A percentile compares a stretch with the other conserved stretches of the same genome.
Conservation (phyloP, 2,888 invertebrate genomes). For the Cheiracanthium punctorium region DNA sequence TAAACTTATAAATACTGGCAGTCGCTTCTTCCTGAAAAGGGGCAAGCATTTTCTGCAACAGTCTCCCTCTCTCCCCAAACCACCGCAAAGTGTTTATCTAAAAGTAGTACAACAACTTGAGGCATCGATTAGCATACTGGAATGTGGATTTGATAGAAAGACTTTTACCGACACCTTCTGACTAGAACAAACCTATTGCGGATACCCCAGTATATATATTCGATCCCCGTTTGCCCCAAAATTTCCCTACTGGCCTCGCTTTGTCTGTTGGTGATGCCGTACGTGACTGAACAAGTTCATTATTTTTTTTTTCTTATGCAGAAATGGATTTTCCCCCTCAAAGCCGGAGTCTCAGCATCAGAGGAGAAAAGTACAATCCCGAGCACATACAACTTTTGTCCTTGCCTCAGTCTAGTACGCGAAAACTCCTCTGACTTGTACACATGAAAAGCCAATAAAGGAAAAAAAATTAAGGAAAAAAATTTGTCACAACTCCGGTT, state of each 20-base stretch:
- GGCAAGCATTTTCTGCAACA: too few relatives aligned
- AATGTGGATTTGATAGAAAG: neutral
- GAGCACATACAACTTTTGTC: constrained; percentile 20
- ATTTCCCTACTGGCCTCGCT: neutral
- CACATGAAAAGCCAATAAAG: constrained; percentile 23
- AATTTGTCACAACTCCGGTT: constrained; percentile 24
- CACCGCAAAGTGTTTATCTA: too few relatives aligned
- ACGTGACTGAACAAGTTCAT: constrained; percentile 45
- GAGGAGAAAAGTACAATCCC: constrained; percentile 38
- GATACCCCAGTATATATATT: neutral
- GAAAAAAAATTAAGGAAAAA: constrained; percentile 13
- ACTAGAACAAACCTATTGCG: constrained; percentile 39
- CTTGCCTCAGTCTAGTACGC: constrained; percentile 34
- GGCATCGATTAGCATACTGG: neutral
- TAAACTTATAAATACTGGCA: neutral
- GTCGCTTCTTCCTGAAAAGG: neutral
- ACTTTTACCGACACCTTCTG: constrained; percentile 16
- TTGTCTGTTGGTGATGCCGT: constrained; percentile 57
- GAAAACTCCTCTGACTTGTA: constrained; percentile 17
- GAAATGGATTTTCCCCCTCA: constrained; percentile 56
- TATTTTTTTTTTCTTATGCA: constrained; percentile 18
- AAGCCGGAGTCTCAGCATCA: constrained; percentile 30
- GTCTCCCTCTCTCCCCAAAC: too few relatives aligned
- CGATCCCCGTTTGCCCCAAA: neutral
- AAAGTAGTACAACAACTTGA: neutral